Evolutionary conservation across 2,113 vertebrate species (phyloP).

Genomic region (Neofelis nebulosa): DNA sequence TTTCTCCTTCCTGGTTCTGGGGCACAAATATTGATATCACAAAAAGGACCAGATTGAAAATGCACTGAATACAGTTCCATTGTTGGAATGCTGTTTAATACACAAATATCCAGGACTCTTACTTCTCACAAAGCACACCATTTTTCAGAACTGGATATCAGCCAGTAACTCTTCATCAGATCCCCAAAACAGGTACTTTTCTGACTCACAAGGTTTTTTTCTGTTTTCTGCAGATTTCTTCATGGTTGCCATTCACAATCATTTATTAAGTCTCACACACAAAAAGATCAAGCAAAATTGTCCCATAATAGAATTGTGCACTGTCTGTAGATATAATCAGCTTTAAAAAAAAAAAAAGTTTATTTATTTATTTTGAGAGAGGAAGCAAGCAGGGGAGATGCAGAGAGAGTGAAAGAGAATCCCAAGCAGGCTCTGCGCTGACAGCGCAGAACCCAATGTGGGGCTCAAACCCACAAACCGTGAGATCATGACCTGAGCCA

Average conservation of each 20-base stretch:
- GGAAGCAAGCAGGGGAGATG: no score
- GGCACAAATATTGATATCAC: neutral
- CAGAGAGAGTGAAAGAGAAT: no score
- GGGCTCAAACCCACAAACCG: no score
- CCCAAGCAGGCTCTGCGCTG: no score
- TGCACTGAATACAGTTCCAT: neutral
- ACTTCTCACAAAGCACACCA: neutral
- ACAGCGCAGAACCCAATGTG: no score
- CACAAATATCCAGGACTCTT: neutral
- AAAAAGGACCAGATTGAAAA: neutral
- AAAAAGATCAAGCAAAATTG: neutral
- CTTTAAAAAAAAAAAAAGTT: no score
- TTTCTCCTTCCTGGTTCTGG: neutral
- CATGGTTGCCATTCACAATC: neutral
- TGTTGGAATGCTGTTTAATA: neutral
- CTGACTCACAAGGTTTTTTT: neutral
- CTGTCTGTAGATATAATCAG: neutral
- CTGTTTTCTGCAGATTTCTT: slow-evolving; percentile 6
- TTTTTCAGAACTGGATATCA: neutral
- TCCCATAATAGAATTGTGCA: neutral
- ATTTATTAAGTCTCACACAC: neutral
- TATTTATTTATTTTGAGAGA: no score
- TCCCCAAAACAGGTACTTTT: neutral
- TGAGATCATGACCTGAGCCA: no score
- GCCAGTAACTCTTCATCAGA: neutral